These are phyloP conservation scores for Zygaena filipendulae DNA, from an alignment of 2,888 invertebrate genomes.

Conservation along the genomic window DNA sequence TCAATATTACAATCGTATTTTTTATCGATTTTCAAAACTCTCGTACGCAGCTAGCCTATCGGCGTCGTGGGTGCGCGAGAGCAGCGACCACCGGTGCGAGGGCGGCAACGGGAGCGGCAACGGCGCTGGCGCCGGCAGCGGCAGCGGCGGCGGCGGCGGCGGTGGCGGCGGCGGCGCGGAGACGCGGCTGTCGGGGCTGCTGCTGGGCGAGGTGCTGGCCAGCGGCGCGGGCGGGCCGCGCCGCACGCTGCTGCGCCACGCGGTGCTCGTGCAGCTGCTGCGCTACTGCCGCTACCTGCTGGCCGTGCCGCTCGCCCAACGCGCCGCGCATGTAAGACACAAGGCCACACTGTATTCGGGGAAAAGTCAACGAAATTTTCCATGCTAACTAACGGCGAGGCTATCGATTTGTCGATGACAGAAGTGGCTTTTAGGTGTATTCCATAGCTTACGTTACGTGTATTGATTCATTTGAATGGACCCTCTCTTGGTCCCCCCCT, in stretches of 20 bases:
- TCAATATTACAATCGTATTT: no score
- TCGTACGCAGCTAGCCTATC: no score
- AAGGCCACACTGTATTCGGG: no score
- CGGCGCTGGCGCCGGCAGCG: slow-evolving; percentile 65
- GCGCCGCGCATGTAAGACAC: slow-evolving; percentile 15
- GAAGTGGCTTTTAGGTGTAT: no score
- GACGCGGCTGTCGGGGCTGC: slow-evolving; percentile 68
- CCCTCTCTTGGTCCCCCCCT: no score
- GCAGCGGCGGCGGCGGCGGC: slow-evolving; percentile 57
- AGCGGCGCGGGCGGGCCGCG: slow-evolving; percentile 63
- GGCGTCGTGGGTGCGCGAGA: slow-evolving; percentile 39
- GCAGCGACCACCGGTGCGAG: slow-evolving; percentile 27
- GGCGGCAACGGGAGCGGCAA: slow-evolving; percentile 57
- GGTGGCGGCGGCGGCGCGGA: slow-evolving; percentile 71
- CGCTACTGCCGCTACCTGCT: slow-evolving; percentile 73
- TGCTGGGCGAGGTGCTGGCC: slow-evolving; percentile 76
- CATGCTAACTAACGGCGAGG: no score
- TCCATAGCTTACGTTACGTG: no score
- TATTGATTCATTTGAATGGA: no score
- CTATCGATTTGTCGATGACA: no score
- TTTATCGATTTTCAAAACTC: no score
- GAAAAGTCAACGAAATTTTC: no score
- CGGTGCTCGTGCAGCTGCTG: slow-evolving; percentile 76
- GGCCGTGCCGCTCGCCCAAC: slow-evolving; percentile 52
- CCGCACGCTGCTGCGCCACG: slow-evolving; percentile 73